A percentile compares a stretch with the other conserved stretches of the same genome.
These are phyloP conservation scores for Argyra leucocephala DNA, from an alignment of 2,888 invertebrate species.

Conservation along the genomic window DNA sequence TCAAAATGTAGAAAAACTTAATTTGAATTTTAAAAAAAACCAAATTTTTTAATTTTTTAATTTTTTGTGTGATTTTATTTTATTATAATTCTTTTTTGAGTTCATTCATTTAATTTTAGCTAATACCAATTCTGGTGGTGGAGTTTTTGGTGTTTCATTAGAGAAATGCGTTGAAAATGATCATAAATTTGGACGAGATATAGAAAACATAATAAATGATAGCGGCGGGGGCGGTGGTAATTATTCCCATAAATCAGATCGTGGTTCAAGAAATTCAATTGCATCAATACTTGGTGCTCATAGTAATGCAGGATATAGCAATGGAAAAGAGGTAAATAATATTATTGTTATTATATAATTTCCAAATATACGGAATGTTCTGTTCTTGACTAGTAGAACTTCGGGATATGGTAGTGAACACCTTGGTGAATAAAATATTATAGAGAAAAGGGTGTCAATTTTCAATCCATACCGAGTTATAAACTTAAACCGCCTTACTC, in stretches of 20 bases:
- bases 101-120: no score
- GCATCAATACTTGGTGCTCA: slow-evolving; percentile 52
- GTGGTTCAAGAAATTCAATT: slow-evolving; percentile 62
- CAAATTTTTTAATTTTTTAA: neutral
- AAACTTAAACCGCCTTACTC: no score
- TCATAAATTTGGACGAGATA: slow-evolving; percentile 26
- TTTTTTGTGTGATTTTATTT: neutral
- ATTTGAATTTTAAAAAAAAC: neutral
- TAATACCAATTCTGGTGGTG: slow-evolving; percentile 33
- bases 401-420: no score
- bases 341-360: neutral
- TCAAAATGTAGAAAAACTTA: slow-evolving; percentile 40
- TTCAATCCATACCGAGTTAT: no score
- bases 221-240: slow-evolving; percentile 34
- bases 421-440: no score
- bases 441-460: no score
- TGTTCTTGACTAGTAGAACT: no score
- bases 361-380: no score
- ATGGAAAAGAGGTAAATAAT: slow-evolving; percentile 5
- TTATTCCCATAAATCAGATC: slow-evolving; percentile 20
- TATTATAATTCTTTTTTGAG: no score
- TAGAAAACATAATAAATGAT: slow-evolving; percentile 11
- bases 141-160: slow-evolving; percentile 72
- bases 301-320: neutral
- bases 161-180: slow-evolving; percentile 78